A percentile compares a stretch with the other conserved stretches of the same genome.
phyloP scores from a whole-genome alignment of 2,797 vertebrate species.

The Siniperca undulata region DNA sequence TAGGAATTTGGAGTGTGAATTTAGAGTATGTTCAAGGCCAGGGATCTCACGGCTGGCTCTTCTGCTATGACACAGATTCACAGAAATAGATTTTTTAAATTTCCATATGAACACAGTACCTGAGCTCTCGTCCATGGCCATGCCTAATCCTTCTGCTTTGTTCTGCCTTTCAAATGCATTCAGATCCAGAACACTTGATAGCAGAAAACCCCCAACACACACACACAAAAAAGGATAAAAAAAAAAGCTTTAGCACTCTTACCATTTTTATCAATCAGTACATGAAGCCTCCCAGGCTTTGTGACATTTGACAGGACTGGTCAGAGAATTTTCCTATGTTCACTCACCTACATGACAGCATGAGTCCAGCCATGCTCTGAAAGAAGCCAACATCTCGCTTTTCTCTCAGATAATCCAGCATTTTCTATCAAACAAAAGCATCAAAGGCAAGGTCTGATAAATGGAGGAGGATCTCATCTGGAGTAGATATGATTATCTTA shows the following conservation, averaged over 20 bases:
- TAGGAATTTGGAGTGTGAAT: conserved; percentile 23
- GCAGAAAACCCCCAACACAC: conserved; percentile 19
- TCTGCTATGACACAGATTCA: conserved; percentile 49
- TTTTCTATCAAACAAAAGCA: conserved; percentile 89
- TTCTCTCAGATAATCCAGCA: conserved; percentile 94
- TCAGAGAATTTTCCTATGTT: not conserved
- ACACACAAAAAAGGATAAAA: conserved; percentile 12
- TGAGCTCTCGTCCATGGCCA: conserved; percentile 94
- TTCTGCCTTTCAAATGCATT: conserved; percentile 98
- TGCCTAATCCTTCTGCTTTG: conserved; percentile 97
- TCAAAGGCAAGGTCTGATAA: conserved; percentile 43
- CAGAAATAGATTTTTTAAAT: conserved; percentile 55
- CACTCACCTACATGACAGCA: conserved; percentile 93
- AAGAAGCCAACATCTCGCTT: conserved; percentile 96
- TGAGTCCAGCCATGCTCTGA: conserved; percentile 93
- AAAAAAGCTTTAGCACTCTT: conserved; percentile 15
- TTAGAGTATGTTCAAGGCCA: conserved; percentile 44
- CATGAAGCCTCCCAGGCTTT: conserved; percentile 11
- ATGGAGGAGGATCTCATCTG: conserved; percentile 10
- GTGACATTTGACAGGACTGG: conserved; percentile 23
- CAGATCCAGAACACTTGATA: conserved; percentile 92
- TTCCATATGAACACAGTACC: conserved; percentile 85
- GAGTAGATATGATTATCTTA: conserved; percentile 6
- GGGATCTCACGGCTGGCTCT: conserved; percentile 45
- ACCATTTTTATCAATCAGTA: conserved; percentile 29